Evolutionary conservation across 2,113 vertebrate genomes (phyloP).

Genomic region (Pituophis catenifer): DNA sequence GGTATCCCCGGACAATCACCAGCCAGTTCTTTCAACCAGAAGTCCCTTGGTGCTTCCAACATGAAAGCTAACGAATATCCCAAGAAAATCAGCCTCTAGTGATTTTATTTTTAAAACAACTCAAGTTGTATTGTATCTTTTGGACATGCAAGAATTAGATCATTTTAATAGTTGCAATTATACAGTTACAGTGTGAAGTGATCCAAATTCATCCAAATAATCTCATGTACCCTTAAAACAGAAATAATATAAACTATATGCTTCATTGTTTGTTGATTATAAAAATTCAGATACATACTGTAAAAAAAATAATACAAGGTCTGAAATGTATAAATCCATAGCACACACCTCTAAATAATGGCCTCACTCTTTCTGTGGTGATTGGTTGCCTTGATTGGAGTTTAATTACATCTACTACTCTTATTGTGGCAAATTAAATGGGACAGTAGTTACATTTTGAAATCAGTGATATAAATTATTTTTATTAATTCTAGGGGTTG

Average conservation of each 20-base stretch:
- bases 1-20: fast-evolving
- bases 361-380: background rate
- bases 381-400: background rate
- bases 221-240: background rate
- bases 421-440: background rate
- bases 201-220: background rate
- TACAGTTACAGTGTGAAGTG: background rate
- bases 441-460: background rate
- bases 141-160: background rate
- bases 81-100: background rate
- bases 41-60: too few species aligned
- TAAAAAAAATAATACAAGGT: background rate
- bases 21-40: background rate
- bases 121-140: background rate
- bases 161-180: background rate
- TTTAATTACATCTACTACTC: background rate
- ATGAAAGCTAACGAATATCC: background rate
- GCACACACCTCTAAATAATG: background rate
- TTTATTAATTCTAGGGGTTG: background rate
- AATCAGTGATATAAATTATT: background rate
- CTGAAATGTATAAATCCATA: background rate
- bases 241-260: background rate
- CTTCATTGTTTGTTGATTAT: background rate
- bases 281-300: background rate
- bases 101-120: background rate